Conservation (phyloP, 2,113 vertebrate species). For the Grus americana region DNA sequence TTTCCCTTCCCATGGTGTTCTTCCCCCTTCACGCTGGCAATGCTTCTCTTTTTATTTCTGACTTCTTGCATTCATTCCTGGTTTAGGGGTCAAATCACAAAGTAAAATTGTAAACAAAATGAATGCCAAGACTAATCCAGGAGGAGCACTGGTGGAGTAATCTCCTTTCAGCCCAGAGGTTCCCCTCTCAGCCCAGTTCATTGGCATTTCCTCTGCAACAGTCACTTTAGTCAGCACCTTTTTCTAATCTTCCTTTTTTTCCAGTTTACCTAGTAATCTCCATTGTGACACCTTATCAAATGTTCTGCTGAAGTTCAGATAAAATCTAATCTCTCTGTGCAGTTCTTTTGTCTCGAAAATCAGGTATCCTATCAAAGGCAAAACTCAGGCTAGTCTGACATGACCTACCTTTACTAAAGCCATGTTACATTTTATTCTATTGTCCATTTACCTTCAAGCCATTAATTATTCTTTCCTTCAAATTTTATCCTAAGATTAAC, state of each 20-base stretch:
- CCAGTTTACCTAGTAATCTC: not conserved
- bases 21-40: not conserved
- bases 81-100: not conserved
- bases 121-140: not conserved
- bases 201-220: not conserved
- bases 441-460: not conserved
- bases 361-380: constrained; percentile 6
- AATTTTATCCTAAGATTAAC: not conserved
- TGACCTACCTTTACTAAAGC: constrained; percentile 34
- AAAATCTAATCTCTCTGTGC: constrained; percentile 47
- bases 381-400: constrained; percentile 54
- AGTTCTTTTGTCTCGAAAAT: constrained; percentile 61
- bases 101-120: not conserved
- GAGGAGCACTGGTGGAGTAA: not conserved
- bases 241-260: not conserved
- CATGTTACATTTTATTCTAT: constrained; percentile 14
- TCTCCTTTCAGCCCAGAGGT: not conserved
- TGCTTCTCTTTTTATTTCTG: rapidly evolving
- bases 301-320: constrained; percentile 53
- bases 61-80: not conserved
- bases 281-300: constrained; percentile 29
- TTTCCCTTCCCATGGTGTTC: not conserved
- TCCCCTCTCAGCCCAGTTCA: not conserved
- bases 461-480: constrained; percentile 22
- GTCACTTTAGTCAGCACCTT: not conserved